A percentile compares a stretch with the other conserved stretches of the same genome.
Evolutionary conservation across 2,113 vertebrate species (phyloP).

Genomic region (Hippoglossus stenolepis): DNA sequence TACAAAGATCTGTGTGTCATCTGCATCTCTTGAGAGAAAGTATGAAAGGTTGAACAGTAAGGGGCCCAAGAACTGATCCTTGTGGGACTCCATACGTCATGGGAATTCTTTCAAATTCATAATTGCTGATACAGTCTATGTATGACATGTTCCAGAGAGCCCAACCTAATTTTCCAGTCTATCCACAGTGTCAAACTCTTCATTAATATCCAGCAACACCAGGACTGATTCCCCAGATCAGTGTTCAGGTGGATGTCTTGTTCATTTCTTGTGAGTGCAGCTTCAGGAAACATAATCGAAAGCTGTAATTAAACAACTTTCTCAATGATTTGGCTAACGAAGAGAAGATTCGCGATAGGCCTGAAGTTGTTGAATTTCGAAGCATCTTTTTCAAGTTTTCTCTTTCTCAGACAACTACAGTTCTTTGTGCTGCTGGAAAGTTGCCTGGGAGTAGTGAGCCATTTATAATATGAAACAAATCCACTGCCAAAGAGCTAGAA

Average conservation of each 20-base stretch:
- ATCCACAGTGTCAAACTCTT: background rate
- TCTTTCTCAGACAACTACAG: background rate
- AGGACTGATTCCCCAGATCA: background rate
- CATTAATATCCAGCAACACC: background rate
- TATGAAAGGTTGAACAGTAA: no score
- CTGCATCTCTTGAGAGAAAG: no score
- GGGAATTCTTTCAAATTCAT: no score
- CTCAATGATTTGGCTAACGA: background rate
- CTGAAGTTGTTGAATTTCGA: background rate
- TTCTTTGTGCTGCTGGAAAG: constrained; percentile 25
- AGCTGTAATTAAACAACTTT: background rate
- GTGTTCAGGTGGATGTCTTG: background rate
- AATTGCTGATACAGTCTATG: no score
- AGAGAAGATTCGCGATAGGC: background rate
- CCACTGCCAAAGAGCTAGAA: constrained; percentile 13
- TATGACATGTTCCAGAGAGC: no score
- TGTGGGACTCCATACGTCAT: no score
- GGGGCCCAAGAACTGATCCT: no score
- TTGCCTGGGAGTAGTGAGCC: constrained; percentile 14
- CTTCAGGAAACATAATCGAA: constrained; percentile 5
- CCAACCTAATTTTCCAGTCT: background rate
- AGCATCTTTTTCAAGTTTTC: background rate
- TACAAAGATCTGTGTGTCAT: no score
- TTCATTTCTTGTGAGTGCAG: background rate
- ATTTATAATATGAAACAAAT: constrained; percentile 27